Base-by-base conservation (phyloP, 2,113 vertebrate genomes). In the Paraplagusia blochii region DNA sequence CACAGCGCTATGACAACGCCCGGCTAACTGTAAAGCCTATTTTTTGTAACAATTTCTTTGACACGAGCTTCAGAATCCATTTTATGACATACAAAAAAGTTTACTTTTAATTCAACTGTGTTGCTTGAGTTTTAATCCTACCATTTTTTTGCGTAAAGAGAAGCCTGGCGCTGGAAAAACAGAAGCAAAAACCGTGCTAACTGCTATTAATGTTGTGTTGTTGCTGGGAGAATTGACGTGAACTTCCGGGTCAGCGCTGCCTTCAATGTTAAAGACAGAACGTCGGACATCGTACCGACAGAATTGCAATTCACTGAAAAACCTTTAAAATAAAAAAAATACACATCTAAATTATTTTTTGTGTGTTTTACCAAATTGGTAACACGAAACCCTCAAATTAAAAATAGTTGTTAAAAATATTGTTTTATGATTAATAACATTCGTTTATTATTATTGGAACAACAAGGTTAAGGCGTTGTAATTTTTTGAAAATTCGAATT, bases 1-100 rank as follows among this genome's bases (percentile, higher is more conserved):
- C 17, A 42, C 36, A 49, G 8, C 44, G n/a, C 22, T 8, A n/a
- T 15, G 82, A 63, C 82, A 82, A 80, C 82, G 82, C 79, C 80
- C 80, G 67, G 7, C 12, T 64, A 80, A 61, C 81, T 52, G 7
- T 0, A 2, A 1, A 51, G 57, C 56, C 79, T 74, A 19, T 58
- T 0, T 1, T 5, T 34, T 43, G 22, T 64, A 62, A 52, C 48
- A 36, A 4, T 18, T 12, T 9, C 15, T 49, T 7, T 8, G 7
- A 54, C 4, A 12, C 8, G 2, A 1, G 0, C 1, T 7, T 6
- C 9, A 11, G 5, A 1, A 8, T 6, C 0, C 6, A 1, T 8
- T 29, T 22, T 15, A 12, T 14, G 10, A 29, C 5, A 4, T 11
- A 11, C 2, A n/a, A 5, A 36, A 51, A 11, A 19, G 0, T 14